Conservation (phyloP, 1,140 invertebrate genomes). For the Leptopilina boulardi region DNA sequence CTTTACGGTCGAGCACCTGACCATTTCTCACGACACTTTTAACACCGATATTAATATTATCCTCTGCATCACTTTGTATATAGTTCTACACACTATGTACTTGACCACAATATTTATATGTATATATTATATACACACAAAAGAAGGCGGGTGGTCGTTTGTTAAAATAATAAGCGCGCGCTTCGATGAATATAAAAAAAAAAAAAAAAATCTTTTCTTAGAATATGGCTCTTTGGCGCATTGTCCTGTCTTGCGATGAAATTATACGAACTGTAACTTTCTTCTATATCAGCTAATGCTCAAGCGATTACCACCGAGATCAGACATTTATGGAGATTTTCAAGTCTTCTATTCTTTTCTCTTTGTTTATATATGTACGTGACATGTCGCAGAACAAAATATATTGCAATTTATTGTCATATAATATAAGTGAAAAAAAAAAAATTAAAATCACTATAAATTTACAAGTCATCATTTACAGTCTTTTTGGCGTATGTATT, state of each 20-base stretch:
- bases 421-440: neutral
- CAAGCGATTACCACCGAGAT: neutral
- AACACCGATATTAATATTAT: conserved; percentile 59
- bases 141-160: conserved; percentile 41
- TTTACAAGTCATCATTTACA: neutral
- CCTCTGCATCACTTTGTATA: conserved; percentile 42
- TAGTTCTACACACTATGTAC: conserved; percentile 26
- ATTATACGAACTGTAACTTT: conserved; percentile 5
- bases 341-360: neutral
- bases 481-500: no score
- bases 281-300: conserved; percentile 22
- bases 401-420: neutral
- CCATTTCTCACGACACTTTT: conserved; percentile 61
- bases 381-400: neutral
- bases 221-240: conserved; percentile 39
- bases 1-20: conserved; percentile 58
- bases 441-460: neutral
- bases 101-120: neutral
- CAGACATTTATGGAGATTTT: conserved; percentile 24
- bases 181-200: conserved; percentile 54
- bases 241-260: conserved; percentile 15
- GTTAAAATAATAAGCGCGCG: conserved; percentile 64
- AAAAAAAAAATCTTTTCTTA: conserved; percentile 42
- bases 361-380: neutral
- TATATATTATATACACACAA: neutral